Conservation (phyloP, 1,140 invertebrate genomes). For the Cotesia glomerata region DNA sequence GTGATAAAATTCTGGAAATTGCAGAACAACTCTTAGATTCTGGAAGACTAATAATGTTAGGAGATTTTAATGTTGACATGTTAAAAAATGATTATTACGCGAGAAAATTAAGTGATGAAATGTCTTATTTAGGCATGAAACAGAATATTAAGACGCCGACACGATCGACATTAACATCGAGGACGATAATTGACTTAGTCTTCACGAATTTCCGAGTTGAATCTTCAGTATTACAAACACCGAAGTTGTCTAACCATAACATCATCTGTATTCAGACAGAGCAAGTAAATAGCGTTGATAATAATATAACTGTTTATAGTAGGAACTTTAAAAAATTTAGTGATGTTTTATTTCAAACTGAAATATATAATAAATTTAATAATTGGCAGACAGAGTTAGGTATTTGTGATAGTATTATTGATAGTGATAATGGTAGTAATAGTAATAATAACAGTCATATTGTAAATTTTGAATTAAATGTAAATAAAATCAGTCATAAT, state of each 20-base stretch:
- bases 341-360: no score
- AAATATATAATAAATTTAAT: no score
- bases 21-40: constrained; percentile 6
- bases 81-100: constrained; percentile 4
- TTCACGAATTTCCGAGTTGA: constrained; percentile 12
- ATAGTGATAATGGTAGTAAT: no score
- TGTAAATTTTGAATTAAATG: background rate
- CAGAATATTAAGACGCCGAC: constrained; percentile 12
- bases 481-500: background rate
- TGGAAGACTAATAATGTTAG: background rate
- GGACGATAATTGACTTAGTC: constrained; percentile 22
- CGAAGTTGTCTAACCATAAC: constrained; percentile 19
- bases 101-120: background rate
- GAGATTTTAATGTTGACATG: constrained; percentile 5
- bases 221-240: constrained; percentile 7
- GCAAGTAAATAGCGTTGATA: background rate
- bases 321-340: no score
- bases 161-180: constrained; percentile 4
- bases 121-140: constrained; percentile 3
- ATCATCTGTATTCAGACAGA: background rate
- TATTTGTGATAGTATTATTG: no score
- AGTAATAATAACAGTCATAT: no score
- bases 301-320: background rate
- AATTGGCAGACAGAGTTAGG: no score
- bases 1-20: constrained; percentile 2